These are phyloP conservation scores for Lepidocolaptes lacrymiger DNA, from an alignment of 2,797 vertebrate species.

Conservation along the genomic window DNA sequence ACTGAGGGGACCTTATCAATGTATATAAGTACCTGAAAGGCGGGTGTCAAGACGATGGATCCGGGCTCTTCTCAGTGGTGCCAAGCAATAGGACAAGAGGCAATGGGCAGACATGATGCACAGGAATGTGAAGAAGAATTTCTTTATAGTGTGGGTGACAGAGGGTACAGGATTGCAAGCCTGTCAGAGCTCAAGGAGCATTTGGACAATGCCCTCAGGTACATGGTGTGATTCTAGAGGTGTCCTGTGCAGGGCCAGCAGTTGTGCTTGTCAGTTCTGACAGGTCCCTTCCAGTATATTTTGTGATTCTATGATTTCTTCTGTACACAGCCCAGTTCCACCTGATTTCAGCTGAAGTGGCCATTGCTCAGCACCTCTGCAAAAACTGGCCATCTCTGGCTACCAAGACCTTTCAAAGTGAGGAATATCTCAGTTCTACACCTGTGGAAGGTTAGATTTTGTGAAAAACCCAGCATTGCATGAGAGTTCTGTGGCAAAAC, in stretches of 20 bases:
- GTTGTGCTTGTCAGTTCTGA: not conserved
- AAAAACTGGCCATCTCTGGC: not conserved
- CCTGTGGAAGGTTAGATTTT: not conserved
- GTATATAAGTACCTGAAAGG: not conserved
- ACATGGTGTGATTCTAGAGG: not conserved
- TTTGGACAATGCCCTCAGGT: not conserved
- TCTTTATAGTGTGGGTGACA: not conserved
- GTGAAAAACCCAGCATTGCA: not conserved
- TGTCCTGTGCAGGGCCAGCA: not conserved
- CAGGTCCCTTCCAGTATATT: not conserved
- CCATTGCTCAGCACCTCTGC: not conserved
- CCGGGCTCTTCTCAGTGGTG: not conserved
- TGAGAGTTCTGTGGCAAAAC: not conserved
- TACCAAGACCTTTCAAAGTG: not conserved
- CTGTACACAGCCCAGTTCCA: not conserved
- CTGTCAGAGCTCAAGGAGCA: not conserved
- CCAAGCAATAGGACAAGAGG: not conserved
- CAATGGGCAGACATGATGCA: not conserved
- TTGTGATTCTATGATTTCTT: not conserved
- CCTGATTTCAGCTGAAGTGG: not conserved
- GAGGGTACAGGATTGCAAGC: not conserved
- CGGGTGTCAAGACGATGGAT: not conserved
- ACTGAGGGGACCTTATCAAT: not conserved
- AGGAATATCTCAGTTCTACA: not conserved
- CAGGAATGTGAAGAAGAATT: not conserved